phyloP scores from a whole-genome alignment of 2,888 invertebrate genomes.

The Lobophora halterata region DNA sequence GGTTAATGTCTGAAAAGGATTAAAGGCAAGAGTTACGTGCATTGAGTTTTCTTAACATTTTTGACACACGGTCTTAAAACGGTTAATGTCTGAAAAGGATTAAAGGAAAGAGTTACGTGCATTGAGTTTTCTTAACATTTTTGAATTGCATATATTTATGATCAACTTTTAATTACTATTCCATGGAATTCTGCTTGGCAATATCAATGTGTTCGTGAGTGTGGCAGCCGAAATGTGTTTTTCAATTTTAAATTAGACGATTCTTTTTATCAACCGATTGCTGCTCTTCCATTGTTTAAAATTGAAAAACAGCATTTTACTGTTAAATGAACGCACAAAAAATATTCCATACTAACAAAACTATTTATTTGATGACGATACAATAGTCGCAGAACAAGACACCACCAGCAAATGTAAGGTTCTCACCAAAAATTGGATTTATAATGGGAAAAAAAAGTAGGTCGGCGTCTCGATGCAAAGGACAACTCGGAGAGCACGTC shows the following conservation, averaged over 20 bases:
- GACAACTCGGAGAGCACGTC: slow-evolving; percentile 45
- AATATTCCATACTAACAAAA: slow-evolving; percentile 59
- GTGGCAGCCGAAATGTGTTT: slow-evolving; percentile 44
- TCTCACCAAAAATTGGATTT: slow-evolving; percentile 74
- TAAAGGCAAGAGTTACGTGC: too few relatives aligned
- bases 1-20: too few relatives aligned
- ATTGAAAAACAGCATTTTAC: slow-evolving; percentile 55
- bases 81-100: too few relatives aligned
- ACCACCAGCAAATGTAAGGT: slow-evolving; percentile 55
- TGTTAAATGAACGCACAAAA: slow-evolving; percentile 25
- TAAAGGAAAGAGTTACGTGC: too few relatives aligned
- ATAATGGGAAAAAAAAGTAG: slow-evolving; percentile 51
- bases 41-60: too few relatives aligned
- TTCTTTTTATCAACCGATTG: background rate
- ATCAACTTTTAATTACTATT: too few relatives aligned
- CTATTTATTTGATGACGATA: slow-evolving; percentile 68
- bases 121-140: too few relatives aligned
- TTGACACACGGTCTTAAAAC: too few relatives aligned
- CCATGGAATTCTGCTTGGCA: too few relatives aligned
- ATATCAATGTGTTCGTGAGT: slow-evolving; percentile 49
- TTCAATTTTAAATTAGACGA: slow-evolving; percentile 49
- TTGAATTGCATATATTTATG: too few relatives aligned
- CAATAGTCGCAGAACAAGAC: slow-evolving; percentile 66
- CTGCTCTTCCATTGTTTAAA: slow-evolving; percentile 27
- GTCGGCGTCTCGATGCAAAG: slow-evolving; percentile 54